These are phyloP conservation scores for Proterorhinus semilunaris DNA, from an alignment of 2,113 vertebrate species.

Conservation along the genomic window DNA sequence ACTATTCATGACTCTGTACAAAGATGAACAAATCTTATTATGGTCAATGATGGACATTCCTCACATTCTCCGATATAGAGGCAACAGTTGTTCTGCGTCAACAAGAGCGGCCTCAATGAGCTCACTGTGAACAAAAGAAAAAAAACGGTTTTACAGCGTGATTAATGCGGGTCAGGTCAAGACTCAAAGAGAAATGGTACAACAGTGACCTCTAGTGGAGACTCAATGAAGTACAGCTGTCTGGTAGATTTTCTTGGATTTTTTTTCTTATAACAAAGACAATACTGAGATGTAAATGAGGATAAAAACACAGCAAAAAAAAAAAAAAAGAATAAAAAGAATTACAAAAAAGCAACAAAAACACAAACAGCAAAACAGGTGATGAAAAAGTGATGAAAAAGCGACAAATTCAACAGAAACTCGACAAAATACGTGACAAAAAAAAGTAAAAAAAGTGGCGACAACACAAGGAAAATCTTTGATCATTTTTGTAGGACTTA, in stretches of 20 bases:
- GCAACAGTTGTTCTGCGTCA: slow-evolving; percentile 73
- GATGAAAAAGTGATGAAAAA: too few relatives aligned
- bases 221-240: background rate
- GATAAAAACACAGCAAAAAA: too few relatives aligned
- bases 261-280: background rate
- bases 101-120: slow-evolving; percentile 57
- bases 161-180: slow-evolving; percentile 1
- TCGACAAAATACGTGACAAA: too few relatives aligned
- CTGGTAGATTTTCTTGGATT: background rate
- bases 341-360: too few relatives aligned
- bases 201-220: slow-evolving; percentile 23
- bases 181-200: background rate
- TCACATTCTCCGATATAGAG: slow-evolving; percentile 45
- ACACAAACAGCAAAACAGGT: too few relatives aligned
- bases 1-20: background rate
- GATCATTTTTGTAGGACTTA: too few relatives aligned
- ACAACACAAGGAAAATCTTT: too few relatives aligned
- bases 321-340: too few relatives aligned
- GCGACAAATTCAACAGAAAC: too few relatives aligned
- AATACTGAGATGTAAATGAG: too few relatives aligned
- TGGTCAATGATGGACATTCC: slow-evolving; percentile 49
- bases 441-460: too few relatives aligned
- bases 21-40: background rate
- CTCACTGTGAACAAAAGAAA: slow-evolving; percentile 42
- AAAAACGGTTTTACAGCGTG: slow-evolving; percentile 32